These are phyloP conservation scores for Leguminivora glycinivorella DNA, from an alignment of 1,140 invertebrate genomes.

Conservation along the genomic window DNA sequence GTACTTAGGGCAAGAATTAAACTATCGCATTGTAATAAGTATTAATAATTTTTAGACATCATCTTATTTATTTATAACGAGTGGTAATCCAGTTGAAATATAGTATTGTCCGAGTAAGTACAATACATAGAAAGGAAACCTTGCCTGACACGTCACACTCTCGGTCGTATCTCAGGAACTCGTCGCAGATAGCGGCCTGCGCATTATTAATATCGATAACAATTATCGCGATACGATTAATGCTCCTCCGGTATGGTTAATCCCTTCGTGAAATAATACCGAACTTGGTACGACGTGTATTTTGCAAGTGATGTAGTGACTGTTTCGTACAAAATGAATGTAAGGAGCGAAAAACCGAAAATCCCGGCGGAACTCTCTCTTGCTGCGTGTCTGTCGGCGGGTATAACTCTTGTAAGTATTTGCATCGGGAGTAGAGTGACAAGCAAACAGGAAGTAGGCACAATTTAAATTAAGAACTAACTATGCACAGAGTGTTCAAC, in stretches of 20 bases:
- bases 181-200: constrained; percentile 39
- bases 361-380: constrained; percentile 39
- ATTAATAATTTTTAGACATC: too few relatives aligned
- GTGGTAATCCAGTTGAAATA: background rate
- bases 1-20: too few relatives aligned
- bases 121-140: background rate
- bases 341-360: constrained; percentile 28
- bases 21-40: too few relatives aligned
- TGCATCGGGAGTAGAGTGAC: background rate
- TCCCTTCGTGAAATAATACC: constrained; percentile 45
- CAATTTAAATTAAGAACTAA: background rate
- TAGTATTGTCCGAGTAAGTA: background rate
- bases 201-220: constrained; percentile 58
- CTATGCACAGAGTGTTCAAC: too few relatives aligned
- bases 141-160: constrained; percentile 10
- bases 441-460: background rate
- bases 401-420: constrained; percentile 55
- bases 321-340: constrained; percentile 36
- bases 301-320: constrained; percentile 37
- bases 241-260: constrained; percentile 42
- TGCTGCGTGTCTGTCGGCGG: constrained; percentile 39
- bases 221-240: constrained; percentile 65
- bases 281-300: constrained; percentile 47
- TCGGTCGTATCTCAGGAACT: constrained; percentile 14
- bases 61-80: background rate